Conservation (phyloP, 2,113 vertebrate species). For the Thamnaconus septentrionalis region DNA sequence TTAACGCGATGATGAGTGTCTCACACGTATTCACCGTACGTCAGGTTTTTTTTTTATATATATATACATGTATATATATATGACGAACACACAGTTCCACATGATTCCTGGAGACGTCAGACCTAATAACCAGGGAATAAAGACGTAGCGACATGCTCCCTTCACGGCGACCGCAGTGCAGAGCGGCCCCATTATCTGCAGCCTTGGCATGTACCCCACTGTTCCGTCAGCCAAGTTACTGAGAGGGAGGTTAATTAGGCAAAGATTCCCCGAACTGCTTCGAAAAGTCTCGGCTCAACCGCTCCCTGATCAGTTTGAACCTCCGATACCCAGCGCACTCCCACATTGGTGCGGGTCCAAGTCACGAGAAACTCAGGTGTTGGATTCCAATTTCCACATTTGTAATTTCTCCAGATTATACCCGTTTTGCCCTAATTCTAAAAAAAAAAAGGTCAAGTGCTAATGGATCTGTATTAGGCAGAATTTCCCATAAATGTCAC, state of each 20-base stretch:
- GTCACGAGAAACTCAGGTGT: no score
- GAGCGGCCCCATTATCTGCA: constrained; percentile 19
- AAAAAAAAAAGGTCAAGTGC: no score
- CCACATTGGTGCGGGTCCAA: no score
- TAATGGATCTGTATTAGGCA: no score
- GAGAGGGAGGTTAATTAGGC: constrained; percentile 38
- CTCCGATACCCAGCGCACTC: not conserved
- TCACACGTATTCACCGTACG: no score
- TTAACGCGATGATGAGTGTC: no score
- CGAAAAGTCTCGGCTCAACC: constrained; percentile 4
- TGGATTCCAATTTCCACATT: no score
- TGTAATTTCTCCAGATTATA: no score
- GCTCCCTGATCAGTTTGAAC: constrained; percentile 1
- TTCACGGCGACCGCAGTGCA: not conserved
- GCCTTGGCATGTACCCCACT: constrained; percentile 14
- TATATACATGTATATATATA: no score
- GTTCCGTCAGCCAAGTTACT: constrained; percentile 17
- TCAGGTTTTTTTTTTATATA: no score
- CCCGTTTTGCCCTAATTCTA: no score
- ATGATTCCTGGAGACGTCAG: constrained; percentile 3
- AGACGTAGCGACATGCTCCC: constrained; percentile 19
- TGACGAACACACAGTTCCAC: not conserved
- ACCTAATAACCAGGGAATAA: constrained; percentile 10
- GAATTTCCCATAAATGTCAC: no score
- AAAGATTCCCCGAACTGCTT: constrained; percentile 19